Conservation (phyloP, 2,888 invertebrate genomes). For the Chaetogeoica ovagalla region DNA sequence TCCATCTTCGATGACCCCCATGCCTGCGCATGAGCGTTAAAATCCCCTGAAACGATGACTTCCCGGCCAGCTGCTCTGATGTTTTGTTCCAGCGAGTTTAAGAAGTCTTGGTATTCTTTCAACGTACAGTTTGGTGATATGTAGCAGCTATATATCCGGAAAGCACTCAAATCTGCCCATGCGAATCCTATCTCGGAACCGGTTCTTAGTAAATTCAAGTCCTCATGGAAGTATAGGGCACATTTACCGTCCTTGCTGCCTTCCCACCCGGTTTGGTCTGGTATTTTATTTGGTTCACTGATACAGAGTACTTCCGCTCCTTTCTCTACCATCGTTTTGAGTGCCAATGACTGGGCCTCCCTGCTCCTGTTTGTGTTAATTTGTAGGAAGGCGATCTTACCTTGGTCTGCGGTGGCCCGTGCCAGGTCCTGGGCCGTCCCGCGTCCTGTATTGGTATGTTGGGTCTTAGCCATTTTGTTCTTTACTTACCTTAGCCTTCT, state of each 20-base stretch:
- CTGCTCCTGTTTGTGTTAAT: not conserved
- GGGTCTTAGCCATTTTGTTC: too few relatives aligned
- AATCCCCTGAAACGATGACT: not conserved
- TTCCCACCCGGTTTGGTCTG: not conserved
- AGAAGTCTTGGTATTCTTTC: not conserved
- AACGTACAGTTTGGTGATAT: not conserved
- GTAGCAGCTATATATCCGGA: not conserved
- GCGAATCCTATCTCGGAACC: not conserved
- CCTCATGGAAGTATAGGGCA: not conserved
- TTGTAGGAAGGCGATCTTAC: constrained; percentile 5
- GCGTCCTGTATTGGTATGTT: too few relatives aligned
- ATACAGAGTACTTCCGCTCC: not conserved
- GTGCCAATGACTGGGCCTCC: not conserved
- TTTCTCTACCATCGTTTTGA: not conserved
- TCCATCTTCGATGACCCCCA: not conserved
- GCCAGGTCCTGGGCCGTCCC: too few relatives aligned
- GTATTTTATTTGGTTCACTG: constrained; percentile 4
- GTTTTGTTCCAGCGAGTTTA: not conserved
- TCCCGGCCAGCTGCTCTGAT: not conserved
- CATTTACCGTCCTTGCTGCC: not conserved
- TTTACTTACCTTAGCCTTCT: too few relatives aligned
- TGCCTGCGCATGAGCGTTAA: not conserved
- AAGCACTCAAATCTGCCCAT: not conserved
- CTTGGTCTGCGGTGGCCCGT: too few relatives aligned
- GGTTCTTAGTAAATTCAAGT: not conserved